A percentile compares a stretch with the other conserved stretches of the same genome.
phyloP scores from a whole-genome alignment of 2,888 invertebrate species.

The Ormyrus nitidulus region DNA sequence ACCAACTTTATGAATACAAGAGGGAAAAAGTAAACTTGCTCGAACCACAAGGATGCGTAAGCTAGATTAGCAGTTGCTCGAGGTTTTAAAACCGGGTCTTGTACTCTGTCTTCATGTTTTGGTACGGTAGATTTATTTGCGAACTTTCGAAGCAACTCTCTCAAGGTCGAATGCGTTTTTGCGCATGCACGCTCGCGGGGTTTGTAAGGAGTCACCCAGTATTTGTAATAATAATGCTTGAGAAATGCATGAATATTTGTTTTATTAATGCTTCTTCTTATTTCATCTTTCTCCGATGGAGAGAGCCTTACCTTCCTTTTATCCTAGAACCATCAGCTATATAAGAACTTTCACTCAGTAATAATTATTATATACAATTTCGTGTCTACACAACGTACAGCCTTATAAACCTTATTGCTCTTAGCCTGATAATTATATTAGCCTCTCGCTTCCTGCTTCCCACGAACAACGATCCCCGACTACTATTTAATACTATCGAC shows the following conservation, averaged over 20 bases:
- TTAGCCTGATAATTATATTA: constrained; percentile 54
- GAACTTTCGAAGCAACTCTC: constrained; percentile 58
- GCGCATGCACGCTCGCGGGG: constrained; percentile 75
- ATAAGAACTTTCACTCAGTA: constrained; percentile 56
- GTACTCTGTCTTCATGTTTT: constrained; percentile 49
- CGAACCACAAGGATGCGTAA: constrained; percentile 7
- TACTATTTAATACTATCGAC: constrained; percentile 52
- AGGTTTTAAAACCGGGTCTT: constrained; percentile 53
- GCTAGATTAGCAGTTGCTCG: constrained; percentile 48
- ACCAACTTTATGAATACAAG: constrained; percentile 27
- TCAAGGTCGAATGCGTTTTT: constrained; percentile 74
- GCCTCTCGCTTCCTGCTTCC: constrained; percentile 64
- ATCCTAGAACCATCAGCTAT: constrained; percentile 53
- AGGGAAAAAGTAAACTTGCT: constrained; percentile 23
- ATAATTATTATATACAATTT: constrained; percentile 53
- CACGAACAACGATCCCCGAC: constrained; percentile 53
- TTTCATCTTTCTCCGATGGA: constrained; percentile 66
- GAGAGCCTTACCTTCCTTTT: constrained; percentile 42
- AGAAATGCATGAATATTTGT: constrained; percentile 91
- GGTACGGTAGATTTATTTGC: constrained; percentile 55
- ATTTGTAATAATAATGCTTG: constrained; percentile 92
- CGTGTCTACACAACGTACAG: constrained; percentile 54
- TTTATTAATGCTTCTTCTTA: constrained; percentile 80
- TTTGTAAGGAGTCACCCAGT: constrained; percentile 80
- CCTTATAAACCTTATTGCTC: constrained; percentile 57